Conservation (phyloP, 2,113 vertebrate species). For the Eupsittula cactorum region DNA sequence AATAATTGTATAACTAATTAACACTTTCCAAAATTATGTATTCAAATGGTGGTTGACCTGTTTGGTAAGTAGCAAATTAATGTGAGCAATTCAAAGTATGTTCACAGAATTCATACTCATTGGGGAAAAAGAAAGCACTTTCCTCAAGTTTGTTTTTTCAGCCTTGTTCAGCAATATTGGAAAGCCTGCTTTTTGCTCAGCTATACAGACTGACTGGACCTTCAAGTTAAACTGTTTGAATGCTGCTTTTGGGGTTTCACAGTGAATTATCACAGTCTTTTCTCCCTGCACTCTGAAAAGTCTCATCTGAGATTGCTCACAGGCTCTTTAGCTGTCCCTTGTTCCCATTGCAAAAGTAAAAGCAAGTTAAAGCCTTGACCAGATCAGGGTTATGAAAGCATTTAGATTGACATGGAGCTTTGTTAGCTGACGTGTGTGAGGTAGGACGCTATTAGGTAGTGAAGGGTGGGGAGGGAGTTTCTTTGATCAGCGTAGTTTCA, state of each 20-base stretch:
- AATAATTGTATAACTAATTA: not conserved
- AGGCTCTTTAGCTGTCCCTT: not conserved
- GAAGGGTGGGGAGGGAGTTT: constrained; percentile 26
- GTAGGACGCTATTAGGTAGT: not conserved
- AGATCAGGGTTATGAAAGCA: not conserved
- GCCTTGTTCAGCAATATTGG: not conserved
- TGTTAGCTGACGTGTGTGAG: not conserved
- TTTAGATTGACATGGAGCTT: not conserved
- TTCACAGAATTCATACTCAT: not conserved
- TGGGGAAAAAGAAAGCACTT: not conserved
- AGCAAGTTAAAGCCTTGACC: not conserved
- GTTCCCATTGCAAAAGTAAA: not conserved
- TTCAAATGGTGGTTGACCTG: not conserved
- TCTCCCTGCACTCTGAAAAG: not conserved
- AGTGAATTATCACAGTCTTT: not conserved
- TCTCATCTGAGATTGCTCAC: not conserved
- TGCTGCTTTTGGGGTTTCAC: not conserved
- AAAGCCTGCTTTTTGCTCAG: not conserved
- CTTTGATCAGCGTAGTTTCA: constrained; percentile 1
- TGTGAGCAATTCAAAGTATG: not conserved
- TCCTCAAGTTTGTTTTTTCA: not conserved
- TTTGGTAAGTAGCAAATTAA: not conserved
- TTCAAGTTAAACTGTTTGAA: not conserved
- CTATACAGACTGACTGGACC: not conserved
- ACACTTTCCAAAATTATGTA: not conserved